phyloP scores from a whole-genome alignment of 2,888 invertebrate species.

The Temnothorax ravouxi region DNA sequence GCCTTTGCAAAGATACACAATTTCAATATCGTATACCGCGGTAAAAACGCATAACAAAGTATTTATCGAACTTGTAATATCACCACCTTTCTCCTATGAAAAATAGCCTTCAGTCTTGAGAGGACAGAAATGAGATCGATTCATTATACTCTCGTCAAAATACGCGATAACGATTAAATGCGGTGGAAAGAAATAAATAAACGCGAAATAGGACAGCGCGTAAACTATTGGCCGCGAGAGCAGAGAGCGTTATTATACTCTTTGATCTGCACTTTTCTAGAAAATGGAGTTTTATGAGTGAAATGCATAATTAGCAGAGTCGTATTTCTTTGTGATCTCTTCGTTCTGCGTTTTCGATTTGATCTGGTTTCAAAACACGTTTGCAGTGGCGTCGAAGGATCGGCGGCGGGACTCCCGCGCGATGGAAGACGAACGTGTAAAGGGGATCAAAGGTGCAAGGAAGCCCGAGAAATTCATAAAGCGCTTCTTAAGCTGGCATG shows the following conservation, averaged over 20 bases:
- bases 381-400: not conserved
- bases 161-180: not conserved
- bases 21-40: slow-evolving; percentile 10
- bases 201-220: not conserved
- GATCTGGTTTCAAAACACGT: slow-evolving; percentile 43
- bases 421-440: slow-evolving; percentile 62
- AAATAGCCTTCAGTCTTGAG: not conserved
- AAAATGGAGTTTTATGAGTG: slow-evolving; percentile 30
- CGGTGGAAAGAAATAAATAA: not conserved
- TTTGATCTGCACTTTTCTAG: slow-evolving; percentile 33
- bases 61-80: slow-evolving; percentile 28
- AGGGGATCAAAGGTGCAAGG: slow-evolving; percentile 62
- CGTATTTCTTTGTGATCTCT: slow-evolving; percentile 47
- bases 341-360: slow-evolving; percentile 26
- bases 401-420: not conserved
- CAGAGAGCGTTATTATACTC: slow-evolving; percentile 27
- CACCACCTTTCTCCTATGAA: not conserved
- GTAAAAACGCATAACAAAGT: not conserved
- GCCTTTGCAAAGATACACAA: slow-evolving; percentile 10
- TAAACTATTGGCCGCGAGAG: not conserved
- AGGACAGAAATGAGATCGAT: slow-evolving; percentile 2
- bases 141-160: slow-evolving; percentile 6
- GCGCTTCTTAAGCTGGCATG: slow-evolving; percentile 71
- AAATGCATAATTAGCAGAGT: slow-evolving; percentile 19
- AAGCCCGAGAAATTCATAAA: slow-evolving; percentile 76